Evolutionary conservation across 2,113 vertebrate genomes (phyloP).

Genomic region (Indri indri): DNA sequence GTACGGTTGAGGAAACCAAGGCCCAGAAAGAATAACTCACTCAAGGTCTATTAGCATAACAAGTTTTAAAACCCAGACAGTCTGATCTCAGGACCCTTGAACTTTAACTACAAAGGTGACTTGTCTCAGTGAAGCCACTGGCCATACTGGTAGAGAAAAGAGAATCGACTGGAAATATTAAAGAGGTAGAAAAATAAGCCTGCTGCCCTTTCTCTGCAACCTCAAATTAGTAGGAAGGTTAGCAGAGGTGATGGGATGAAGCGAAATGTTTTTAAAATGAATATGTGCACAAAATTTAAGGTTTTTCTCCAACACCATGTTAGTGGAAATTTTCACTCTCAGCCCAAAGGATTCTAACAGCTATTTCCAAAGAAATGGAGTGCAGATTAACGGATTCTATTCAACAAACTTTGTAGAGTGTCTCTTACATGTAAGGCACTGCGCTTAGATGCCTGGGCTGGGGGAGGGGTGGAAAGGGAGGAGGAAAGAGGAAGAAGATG

Average conservation of each 20-base stretch:
- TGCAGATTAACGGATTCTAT: constrained; percentile 5
- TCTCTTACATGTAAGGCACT: not conserved
- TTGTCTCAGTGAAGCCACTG: not conserved
- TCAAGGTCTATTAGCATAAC: not conserved
- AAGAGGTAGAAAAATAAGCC: not conserved
- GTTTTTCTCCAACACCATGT: not conserved
- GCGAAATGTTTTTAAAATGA: not conserved
- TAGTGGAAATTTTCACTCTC: not conserved
- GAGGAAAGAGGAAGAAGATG: not conserved
- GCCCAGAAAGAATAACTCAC: not conserved
- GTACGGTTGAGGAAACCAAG: not conserved
- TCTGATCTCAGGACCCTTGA: not conserved
- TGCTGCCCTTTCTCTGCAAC: not conserved
- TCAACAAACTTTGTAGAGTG: not conserved
- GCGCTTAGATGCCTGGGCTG: not conserved
- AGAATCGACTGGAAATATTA: not conserved
- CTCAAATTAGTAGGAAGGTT: not conserved
- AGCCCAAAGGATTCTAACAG: not conserved
- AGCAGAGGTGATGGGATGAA: not conserved
- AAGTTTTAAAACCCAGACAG: not conserved
- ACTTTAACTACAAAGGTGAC: not conserved
- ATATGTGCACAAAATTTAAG: not conserved
- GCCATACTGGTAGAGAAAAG: not conserved
- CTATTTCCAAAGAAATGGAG: not conserved
- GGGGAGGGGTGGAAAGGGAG: not conserved